Percentiles rank a stretch among this genome's conserved stretches.
Conservation (phyloP, 2,113 vertebrate genomes). For the pig (Sus scrofa) region DNA sequence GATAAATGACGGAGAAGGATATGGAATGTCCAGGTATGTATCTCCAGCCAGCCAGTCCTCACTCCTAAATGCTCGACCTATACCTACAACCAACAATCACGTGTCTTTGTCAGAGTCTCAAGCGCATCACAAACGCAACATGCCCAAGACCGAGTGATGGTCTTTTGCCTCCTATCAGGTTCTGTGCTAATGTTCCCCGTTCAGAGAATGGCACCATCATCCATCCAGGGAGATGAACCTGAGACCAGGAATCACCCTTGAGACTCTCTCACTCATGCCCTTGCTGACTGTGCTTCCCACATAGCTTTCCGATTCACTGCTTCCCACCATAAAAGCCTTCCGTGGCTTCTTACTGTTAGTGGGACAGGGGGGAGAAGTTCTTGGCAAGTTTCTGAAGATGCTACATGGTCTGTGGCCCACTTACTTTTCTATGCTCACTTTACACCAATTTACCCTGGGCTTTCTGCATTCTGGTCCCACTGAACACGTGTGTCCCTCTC, state of each 20-base stretch:
- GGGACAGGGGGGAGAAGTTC: background rate
- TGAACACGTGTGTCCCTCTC: background rate
- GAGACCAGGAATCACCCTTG: background rate
- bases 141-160: background rate
- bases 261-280: background rate
- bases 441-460: background rate
- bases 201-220: background rate
- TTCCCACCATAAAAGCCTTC: background rate
- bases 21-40: background rate
- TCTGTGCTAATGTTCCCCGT: background rate
- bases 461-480: background rate
- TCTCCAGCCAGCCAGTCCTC: background rate
- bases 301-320: background rate
- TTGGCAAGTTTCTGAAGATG: too few relatives aligned
- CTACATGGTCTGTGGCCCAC: background rate
- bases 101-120: background rate
- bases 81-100: background rate
- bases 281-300: background rate
- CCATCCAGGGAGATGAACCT: background rate
- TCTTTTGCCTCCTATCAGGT: background rate
- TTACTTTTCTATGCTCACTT: background rate
- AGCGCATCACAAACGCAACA: background rate
- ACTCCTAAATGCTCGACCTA: background rate
- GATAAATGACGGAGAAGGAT: background rate
- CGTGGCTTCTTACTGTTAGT: background rate